phyloP scores from a whole-genome alignment of 37 sponge, comb jelly and placozoan genomes.

The Cliona cf. orientalis region DNA sequence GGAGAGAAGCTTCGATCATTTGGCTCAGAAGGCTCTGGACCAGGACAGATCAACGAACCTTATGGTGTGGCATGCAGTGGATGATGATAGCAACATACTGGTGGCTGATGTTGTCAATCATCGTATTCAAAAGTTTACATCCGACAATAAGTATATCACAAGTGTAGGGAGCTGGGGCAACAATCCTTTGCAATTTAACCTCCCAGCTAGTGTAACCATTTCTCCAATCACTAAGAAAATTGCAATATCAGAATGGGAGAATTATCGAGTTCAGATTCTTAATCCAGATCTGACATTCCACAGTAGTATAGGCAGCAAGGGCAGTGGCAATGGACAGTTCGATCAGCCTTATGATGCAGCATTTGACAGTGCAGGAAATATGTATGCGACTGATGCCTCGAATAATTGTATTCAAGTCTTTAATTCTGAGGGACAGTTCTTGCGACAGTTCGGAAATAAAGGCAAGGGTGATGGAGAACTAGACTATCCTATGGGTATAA shows the following conservation, averaged over 20 bases:
- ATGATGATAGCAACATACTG: conserved; percentile 27
- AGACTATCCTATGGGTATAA: not conserved
- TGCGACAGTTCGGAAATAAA: conserved; percentile 16
- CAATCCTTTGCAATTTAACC: conserved; percentile 30
- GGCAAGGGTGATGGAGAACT: conserved; percentile 14
- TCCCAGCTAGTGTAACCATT: conserved; percentile 35
- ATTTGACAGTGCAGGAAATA: conserved; percentile 36
- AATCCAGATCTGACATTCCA: conserved; percentile 50
- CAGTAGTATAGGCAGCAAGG: conserved; percentile 45
- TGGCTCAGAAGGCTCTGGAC: conserved; percentile 17
- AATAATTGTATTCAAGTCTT: conserved; percentile 67
- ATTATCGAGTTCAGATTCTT: conserved; percentile 44
- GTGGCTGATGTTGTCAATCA: conserved; percentile 35
- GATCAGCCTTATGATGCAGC: conserved; percentile 37
- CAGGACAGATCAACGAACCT: conserved; percentile 22
- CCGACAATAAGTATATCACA: conserved; percentile 9
- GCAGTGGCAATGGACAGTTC: conserved; percentile 62
- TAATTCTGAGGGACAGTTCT: conserved; percentile 18
- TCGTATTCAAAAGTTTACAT: conserved; percentile 36
- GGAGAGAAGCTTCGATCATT: conserved; percentile 15
- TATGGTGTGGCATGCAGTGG: conserved; percentile 29
- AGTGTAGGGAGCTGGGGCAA: conserved; percentile 36
- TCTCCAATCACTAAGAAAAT: not conserved
- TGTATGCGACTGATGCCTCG: conserved; percentile 47
- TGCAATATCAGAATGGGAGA: not conserved